Conservation (phyloP, 2,113 vertebrate species). For the Silurus glanis region DNA sequence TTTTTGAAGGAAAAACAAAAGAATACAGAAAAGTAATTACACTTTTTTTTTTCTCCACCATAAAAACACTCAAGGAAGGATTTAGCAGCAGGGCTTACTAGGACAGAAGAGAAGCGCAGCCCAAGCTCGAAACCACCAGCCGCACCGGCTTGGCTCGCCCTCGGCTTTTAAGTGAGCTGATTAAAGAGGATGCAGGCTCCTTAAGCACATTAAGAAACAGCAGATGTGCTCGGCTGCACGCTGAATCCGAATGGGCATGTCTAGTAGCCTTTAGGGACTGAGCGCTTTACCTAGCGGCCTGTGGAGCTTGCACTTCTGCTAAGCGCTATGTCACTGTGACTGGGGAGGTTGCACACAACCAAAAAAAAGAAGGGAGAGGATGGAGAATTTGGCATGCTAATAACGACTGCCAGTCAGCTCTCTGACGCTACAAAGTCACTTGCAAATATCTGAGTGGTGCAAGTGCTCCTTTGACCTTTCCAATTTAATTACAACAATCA, state of each 20-base stretch:
- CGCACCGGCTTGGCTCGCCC: constrained; percentile 72
- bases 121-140: constrained; percentile 76
- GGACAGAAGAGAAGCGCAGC: constrained; percentile 78
- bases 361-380: neutral
- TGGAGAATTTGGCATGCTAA: constrained; percentile 30
- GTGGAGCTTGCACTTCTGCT: constrained; percentile 1
- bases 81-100: constrained; percentile 72
- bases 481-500: constrained; percentile 54
- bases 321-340: constrained; percentile 28
- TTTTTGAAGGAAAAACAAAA: constrained; percentile 65
- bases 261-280: constrained; percentile 64
- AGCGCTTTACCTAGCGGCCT: constrained; percentile 34
- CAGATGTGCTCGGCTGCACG: constrained; percentile 72
- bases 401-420: constrained; percentile 36
- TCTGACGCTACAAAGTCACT: constrained; percentile 43
- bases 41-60: constrained; percentile 59
- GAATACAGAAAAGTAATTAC: constrained; percentile 80
- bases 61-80: constrained; percentile 64
- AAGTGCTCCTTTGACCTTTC: constrained; percentile 54
- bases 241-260: constrained; percentile 71
- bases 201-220: constrained; percentile 68
- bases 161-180: constrained; percentile 79
- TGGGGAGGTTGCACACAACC: constrained; percentile 33
- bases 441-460: constrained; percentile 38
- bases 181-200: constrained; percentile 70